Evolutionary conservation across 2,888 invertebrate species (phyloP).

Genomic region (Eulithis testata): DNA sequence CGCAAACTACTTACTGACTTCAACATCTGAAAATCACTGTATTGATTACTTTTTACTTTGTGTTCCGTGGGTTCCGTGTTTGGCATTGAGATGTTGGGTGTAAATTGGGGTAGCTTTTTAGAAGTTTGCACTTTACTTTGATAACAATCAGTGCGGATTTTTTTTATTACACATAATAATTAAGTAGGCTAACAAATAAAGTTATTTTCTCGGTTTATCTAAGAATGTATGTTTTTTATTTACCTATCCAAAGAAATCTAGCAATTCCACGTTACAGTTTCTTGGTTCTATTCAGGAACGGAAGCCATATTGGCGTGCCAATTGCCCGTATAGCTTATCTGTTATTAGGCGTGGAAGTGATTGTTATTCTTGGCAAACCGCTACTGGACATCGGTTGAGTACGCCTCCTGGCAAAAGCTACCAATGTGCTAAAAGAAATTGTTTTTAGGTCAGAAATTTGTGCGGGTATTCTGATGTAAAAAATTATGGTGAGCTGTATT

Average conservation of each 20-base stretch:
- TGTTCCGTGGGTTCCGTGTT: slow-evolving; percentile 15
- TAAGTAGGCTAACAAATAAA: too few relatives aligned
- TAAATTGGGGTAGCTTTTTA: neutral
- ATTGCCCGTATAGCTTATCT: slow-evolving; percentile 26
- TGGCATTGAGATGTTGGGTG: neutral
- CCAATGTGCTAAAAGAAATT: neutral
- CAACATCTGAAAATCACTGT: slow-evolving; percentile 22
- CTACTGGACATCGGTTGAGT: slow-evolving; percentile 46
- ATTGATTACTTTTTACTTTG: slow-evolving; percentile 16
- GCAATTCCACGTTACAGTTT: slow-evolving; percentile 13
- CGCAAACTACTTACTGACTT: slow-evolving; percentile 27
- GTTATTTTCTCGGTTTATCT: too few relatives aligned
- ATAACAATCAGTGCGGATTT: too few relatives aligned
- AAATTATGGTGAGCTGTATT: too few relatives aligned
- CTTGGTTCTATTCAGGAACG: slow-evolving; percentile 10
- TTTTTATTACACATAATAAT: too few relatives aligned
- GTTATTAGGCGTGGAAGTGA: slow-evolving; percentile 35
- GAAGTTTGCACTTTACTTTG: too few relatives aligned
- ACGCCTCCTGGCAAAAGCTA: slow-evolving; percentile 44
- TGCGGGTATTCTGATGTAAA: too few relatives aligned
- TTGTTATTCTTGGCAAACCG: slow-evolving; percentile 54
- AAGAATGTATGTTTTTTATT: too few relatives aligned
- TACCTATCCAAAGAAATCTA: neutral
- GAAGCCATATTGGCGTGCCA: slow-evolving; percentile 26
- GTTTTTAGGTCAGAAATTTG: neutral